phyloP scores from a whole-genome alignment of 2,113 vertebrate species.

The Candoia aspera region DNA sequence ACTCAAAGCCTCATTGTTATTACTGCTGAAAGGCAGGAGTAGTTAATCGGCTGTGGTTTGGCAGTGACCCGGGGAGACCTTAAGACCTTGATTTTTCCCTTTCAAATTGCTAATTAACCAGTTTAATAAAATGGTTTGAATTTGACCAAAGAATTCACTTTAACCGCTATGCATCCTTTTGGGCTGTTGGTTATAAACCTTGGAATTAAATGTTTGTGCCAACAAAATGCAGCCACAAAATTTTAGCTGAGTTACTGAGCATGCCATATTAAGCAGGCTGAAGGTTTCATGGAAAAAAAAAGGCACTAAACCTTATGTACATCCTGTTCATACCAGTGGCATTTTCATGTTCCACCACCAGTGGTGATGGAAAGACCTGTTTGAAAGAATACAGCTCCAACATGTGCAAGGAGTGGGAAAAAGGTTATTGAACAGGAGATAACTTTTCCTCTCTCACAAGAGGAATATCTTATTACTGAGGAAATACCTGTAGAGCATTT shows the following conservation, averaged over 20 bases:
- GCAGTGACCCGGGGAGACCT: constrained; percentile 66
- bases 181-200: background rate
- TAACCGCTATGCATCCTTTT: background rate
- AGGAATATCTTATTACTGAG: background rate
- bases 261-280: background rate
- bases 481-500: background rate
- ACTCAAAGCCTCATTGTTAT: constrained; percentile 66
- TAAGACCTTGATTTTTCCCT: constrained; percentile 43
- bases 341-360: background rate
- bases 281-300: background rate
- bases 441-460: background rate
- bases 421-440: background rate
- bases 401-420: background rate
- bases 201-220: fast-evolving
- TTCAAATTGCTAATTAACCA: constrained; percentile 63
- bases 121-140: constrained; percentile 57
- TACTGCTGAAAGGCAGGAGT: constrained; percentile 72
- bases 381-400: background rate
- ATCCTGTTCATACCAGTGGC: background rate
- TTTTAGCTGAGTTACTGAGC: background rate
- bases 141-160: constrained; percentile 37
- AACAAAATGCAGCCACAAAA: fast-evolving
- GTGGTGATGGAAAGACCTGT: background rate
- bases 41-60: constrained; percentile 73
- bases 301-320: background rate